A percentile compares a stretch with the other conserved stretches of the same genome.
These are phyloP conservation scores for Otus scops DNA, from an alignment of 2,797 vertebrate species.

Conservation along the genomic window DNA sequence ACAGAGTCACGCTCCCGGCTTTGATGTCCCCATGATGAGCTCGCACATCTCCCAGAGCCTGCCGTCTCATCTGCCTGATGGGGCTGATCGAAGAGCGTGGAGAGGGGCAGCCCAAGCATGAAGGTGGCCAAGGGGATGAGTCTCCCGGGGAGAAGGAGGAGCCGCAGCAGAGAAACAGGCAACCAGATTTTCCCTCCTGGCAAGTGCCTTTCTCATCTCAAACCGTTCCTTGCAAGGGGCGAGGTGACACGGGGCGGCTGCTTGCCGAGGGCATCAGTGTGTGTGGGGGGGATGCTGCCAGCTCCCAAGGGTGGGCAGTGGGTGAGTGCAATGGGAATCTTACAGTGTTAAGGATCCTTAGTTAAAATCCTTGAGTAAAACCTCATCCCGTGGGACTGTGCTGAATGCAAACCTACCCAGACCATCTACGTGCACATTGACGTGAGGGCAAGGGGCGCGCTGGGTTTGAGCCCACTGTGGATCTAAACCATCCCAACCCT, in stretches of 20 bases:
- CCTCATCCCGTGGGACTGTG: not conserved
- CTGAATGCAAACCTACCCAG: rapidly evolving
- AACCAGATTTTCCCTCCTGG: slow-evolving; percentile 72
- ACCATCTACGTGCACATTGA: rapidly evolving
- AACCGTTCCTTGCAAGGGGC: rapidly evolving
- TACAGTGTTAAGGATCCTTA: not conserved
- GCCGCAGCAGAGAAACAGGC: slow-evolving; percentile 39
- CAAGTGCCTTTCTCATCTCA: slow-evolving; percentile 57
- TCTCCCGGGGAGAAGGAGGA: slow-evolving; percentile 61
- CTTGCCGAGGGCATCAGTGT: not conserved
- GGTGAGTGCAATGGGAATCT: rapidly evolving
- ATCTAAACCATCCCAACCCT: not conserved
- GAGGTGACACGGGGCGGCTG: not conserved
- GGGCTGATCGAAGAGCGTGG: slow-evolving; percentile 74
- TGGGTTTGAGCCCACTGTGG: not conserved
- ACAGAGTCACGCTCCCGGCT: slow-evolving; percentile 56
- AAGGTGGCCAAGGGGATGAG: slow-evolving; percentile 58
- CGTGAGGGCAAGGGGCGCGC: not conserved
- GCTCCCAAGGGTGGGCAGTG: not conserved
- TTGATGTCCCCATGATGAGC: slow-evolving; percentile 70
- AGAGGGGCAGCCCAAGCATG: slow-evolving; percentile 69
- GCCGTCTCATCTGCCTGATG: slow-evolving; percentile 65
- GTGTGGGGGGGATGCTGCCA: not conserved
- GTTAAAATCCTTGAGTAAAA: not conserved
- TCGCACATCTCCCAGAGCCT: slow-evolving; percentile 4